These are phyloP conservation scores for Zonitis immaculata DNA, from an alignment of 2,888 invertebrate species.

Conservation along the genomic window DNA sequence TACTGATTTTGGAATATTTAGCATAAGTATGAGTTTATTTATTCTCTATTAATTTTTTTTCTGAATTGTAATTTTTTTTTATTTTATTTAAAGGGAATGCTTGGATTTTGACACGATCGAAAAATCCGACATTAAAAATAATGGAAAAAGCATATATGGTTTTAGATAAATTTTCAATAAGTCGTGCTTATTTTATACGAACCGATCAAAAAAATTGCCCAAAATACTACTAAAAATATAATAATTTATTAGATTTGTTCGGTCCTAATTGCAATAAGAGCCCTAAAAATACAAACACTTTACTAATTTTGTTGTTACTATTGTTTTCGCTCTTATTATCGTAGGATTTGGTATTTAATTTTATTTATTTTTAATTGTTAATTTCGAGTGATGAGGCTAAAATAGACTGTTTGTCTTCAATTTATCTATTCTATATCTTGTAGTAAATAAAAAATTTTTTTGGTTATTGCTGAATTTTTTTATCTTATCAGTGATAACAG, in stretches of 20 bases:
- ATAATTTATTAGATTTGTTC: background rate
- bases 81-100: constrained; percentile 46
- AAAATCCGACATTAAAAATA: constrained; percentile 53
- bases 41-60: constrained; percentile 24
- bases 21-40: constrained; percentile 50
- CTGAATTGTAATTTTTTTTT: constrained; percentile 15
- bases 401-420: background rate
- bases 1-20: constrained; percentile 52
- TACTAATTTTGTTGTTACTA: background rate
- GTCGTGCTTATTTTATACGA: constrained; percentile 54
- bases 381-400: background rate
- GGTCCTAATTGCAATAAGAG: background rate
- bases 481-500: background rate
- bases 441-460: background rate
- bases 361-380: background rate
- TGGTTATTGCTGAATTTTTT: background rate
- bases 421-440: background rate
- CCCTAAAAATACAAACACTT: background rate
- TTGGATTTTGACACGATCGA: constrained; percentile 63
- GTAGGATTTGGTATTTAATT: background rate
- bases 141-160: constrained; percentile 58
- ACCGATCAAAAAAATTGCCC: constrained; percentile 62
- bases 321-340: too few relatives aligned
- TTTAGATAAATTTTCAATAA: constrained; percentile 56
- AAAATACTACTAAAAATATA: background rate